A percentile compares a stretch with the other conserved stretches of the same genome.
These are phyloP conservation scores for Ophthalmotilapia sp. DNA, from an alignment of 2,113 vertebrate genomes.

Conservation along the genomic window DNA sequence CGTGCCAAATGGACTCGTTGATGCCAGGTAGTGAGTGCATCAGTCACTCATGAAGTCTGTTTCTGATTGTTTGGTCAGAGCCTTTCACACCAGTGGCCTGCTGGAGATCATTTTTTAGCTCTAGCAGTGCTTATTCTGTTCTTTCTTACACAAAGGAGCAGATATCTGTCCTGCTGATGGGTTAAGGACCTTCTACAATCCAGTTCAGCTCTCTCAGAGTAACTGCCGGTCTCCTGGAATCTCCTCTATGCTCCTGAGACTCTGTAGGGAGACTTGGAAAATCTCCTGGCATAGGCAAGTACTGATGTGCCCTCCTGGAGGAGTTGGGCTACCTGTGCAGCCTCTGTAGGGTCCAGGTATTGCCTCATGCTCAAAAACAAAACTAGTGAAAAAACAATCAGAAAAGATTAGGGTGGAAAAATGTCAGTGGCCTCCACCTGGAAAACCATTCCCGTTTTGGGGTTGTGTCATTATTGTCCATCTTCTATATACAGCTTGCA, in stretches of 20 bases:
- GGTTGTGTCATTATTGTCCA: background rate
- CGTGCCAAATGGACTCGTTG: background rate
- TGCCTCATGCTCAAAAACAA: background rate
- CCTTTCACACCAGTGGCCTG: fast-evolving
- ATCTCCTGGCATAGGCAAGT: background rate
- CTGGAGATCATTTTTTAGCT: background rate
- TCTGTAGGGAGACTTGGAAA: background rate
- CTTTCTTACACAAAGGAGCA: background rate
- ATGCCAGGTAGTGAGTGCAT: background rate
- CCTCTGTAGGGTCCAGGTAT: background rate
- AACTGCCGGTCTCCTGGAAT: background rate
- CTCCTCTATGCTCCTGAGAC: background rate
- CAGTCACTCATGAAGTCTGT: background rate
- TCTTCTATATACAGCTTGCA: background rate
- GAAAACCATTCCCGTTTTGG: background rate
- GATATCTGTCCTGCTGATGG: background rate
- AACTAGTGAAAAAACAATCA: background rate
- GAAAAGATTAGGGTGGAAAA: background rate
- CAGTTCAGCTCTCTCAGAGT: background rate
- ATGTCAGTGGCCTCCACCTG: background rate
- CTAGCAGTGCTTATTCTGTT: background rate
- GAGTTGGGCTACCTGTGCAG: background rate
- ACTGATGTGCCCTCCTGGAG: background rate
- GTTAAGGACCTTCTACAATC: background rate
- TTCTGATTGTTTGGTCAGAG: background rate